phyloP scores from a whole-genome alignment of 2,797 vertebrate species.

The Clarias platycephalus region DNA sequence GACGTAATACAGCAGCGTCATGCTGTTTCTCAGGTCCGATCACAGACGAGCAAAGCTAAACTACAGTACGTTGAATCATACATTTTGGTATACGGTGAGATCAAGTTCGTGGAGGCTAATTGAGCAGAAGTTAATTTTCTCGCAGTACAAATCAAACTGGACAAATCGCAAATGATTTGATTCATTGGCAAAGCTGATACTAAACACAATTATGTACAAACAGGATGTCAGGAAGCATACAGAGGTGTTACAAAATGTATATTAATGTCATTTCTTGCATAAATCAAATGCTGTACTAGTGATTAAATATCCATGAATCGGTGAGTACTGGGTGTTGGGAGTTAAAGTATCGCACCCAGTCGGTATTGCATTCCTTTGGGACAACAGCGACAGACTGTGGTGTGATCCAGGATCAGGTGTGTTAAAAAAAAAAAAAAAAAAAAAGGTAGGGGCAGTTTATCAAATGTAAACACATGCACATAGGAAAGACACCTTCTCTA shows the following conservation, averaged over 20 bases:
- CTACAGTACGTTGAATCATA: constrained; percentile 24
- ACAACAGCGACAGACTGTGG: background rate
- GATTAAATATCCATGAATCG: constrained; percentile 6
- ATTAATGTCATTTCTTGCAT: constrained; percentile 36
- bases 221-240: constrained; percentile 15
- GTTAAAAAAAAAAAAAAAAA: too few species aligned
- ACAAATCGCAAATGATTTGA: constrained; percentile 17
- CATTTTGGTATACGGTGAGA: constrained; percentile 35
- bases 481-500: constrained; percentile 56
- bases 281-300: constrained; percentile 23
- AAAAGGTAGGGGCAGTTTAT: constrained; percentile 9
- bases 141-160: background rate
- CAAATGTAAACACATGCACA: constrained; percentile 69
- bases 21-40: constrained; percentile 58
- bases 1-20: constrained; percentile 60
- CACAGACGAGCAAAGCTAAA: constrained; percentile 60
- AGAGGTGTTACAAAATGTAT: constrained; percentile 31
- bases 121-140: constrained; percentile 9
- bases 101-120: constrained; percentile 16
- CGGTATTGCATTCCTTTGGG: constrained; percentile 29
- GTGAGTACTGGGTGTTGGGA: background rate
- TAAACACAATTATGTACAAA: constrained; percentile 32
- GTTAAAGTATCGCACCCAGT: background rate
- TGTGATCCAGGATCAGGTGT: constrained; percentile 23
- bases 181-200: constrained; percentile 40